Conservation (phyloP, 2,113 vertebrate species). For the Dromas ardeola region DNA sequence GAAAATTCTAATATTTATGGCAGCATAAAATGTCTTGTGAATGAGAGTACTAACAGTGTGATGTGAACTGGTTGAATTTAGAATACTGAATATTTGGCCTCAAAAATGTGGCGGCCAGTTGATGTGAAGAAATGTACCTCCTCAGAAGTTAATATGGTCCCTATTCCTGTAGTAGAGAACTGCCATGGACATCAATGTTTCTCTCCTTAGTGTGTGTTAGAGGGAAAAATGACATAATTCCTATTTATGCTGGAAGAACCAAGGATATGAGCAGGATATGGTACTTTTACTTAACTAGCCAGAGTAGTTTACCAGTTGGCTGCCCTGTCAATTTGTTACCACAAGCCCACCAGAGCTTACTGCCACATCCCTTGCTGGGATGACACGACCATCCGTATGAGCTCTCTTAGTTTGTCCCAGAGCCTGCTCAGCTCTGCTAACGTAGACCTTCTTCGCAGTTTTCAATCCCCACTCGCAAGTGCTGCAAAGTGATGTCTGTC, state of each 20-base stretch:
- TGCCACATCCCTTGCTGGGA: not conserved
- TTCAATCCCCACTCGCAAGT: not conserved
- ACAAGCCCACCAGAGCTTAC: not conserved
- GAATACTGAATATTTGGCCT: not conserved
- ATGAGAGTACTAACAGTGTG: not conserved
- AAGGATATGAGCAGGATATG: not conserved
- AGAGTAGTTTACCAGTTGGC: accelerated
- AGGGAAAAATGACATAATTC: not conserved
- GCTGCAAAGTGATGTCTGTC: not conserved
- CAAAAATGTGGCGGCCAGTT: not conserved
- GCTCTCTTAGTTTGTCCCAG: not conserved
- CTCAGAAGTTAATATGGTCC: not conserved
- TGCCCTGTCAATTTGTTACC: not conserved
- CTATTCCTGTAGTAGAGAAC: not conserved
- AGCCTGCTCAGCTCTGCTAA: not conserved
- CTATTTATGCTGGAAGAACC: not conserved
- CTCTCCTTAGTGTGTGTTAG: not conserved
- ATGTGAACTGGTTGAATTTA: not conserved
- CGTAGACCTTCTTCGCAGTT: not conserved
- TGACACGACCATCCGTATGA: accelerated
- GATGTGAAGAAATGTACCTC: not conserved
- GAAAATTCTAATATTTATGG: not conserved
- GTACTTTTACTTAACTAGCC: not conserved
- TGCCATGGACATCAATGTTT: not conserved
- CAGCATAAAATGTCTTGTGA: not conserved